Conservation (phyloP, 2,113 vertebrate species). For the Phodopus roborovskii region DNA sequence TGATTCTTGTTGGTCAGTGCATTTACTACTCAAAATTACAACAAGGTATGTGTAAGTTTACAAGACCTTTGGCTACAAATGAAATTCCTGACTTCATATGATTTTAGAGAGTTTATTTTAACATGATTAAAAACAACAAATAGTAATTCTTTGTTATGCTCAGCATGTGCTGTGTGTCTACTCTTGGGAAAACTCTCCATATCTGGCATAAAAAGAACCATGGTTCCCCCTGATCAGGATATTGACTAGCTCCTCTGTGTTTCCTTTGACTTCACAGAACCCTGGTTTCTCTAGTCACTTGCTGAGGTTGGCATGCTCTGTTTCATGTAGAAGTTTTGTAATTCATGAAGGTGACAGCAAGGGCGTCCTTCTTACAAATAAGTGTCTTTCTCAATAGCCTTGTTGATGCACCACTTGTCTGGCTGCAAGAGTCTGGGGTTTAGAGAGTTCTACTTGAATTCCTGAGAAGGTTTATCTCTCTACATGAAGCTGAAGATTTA, state of each 20-base stretch:
- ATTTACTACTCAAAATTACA: neutral
- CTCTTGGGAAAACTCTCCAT: neutral
- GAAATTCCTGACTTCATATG: neutral
- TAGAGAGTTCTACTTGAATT: neutral
- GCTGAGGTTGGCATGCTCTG: neutral
- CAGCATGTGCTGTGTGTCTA: neutral
- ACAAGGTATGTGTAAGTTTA: no score
- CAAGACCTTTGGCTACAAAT: neutral
- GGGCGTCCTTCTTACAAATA: neutral
- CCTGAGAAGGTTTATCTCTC: neutral
- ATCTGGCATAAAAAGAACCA: neutral
- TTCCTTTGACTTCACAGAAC: neutral
- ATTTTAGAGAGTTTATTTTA: neutral
- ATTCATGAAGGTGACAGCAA: neutral
- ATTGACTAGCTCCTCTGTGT: neutral
- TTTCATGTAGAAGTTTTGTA: neutral
- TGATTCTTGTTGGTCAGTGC: neutral
- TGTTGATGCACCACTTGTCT: neutral
- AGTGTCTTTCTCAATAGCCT: neutral
- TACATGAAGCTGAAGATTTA: neutral
- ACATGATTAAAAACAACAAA: neutral
- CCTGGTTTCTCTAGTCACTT: neutral
- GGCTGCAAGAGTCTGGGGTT: no score
- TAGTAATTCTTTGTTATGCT: neutral
- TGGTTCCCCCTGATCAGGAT: fast-evolving